Conservation (phyloP, 2,113 vertebrate genomes). For the Pseudopodoces humilis region DNA sequence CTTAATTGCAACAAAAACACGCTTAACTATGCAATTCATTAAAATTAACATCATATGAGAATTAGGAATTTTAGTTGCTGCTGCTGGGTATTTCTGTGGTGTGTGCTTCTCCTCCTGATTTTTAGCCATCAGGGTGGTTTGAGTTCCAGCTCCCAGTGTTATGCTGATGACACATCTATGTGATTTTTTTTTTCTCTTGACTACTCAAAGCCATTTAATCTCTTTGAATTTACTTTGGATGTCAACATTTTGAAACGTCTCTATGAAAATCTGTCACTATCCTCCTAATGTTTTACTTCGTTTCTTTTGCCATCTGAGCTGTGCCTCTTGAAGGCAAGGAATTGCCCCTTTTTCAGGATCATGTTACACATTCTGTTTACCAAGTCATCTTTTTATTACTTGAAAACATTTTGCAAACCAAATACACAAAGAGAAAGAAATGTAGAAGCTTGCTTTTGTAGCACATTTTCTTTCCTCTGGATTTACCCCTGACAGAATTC, state of each 20-base stretch:
- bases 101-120: background rate
- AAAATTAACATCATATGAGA: background rate
- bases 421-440: background rate
- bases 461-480: background rate
- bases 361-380: background rate
- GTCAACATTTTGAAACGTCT: slow-evolving; percentile 50
- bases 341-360: background rate
- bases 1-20: background rate
- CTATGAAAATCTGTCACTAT: slow-evolving; percentile 14
- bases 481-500: background rate
- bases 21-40: background rate
- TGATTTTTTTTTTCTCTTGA: slow-evolving; percentile 22
- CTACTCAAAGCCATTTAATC: slow-evolving; percentile 40
- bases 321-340: background rate
- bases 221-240: slow-evolving; percentile 28
- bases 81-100: background rate
- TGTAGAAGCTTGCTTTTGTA: background rate
- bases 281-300: background rate
- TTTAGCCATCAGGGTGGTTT: background rate
- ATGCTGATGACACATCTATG: background rate
- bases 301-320: background rate
- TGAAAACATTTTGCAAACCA: background rate
- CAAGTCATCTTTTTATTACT: background rate
- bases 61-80: background rate
- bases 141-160: slow-evolving; percentile 10